Percentiles rank a stretch among this genome's conserved stretches.
These are phyloP conservation scores for Dicentrarchus labrax DNA, from an alignment of 2,113 vertebrate species.

Conservation along the genomic window DNA sequence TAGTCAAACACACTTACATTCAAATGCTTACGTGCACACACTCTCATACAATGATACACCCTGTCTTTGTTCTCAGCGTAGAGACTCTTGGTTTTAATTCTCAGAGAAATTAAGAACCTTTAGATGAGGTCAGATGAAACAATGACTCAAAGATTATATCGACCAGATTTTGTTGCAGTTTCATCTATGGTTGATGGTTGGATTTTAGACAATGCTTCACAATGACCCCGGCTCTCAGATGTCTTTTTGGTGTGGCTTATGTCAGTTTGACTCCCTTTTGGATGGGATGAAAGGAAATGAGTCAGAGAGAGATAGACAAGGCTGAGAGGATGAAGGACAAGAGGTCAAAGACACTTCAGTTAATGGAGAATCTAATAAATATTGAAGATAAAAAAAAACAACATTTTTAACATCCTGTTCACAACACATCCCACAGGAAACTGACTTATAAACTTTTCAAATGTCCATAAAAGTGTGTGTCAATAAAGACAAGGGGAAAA, in stretches of 20 bases:
- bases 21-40: slow-evolving; percentile 14
- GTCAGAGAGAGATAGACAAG: slow-evolving; percentile 14
- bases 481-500: not conserved
- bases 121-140: slow-evolving; percentile 50
- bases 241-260: slow-evolving; percentile 16
- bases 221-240: not conserved
- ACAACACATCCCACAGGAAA: not conserved
- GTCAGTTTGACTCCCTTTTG: slow-evolving; percentile 25
- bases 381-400: not conserved
- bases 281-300: slow-evolving; percentile 42
- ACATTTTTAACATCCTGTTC: not conserved
- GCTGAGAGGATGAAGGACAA: not conserved
- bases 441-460: not conserved
- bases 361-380: not conserved
- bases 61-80: slow-evolving; percentile 23
- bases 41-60: slow-evolving; percentile 1
- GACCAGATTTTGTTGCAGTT: not conserved
- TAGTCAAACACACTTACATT: slow-evolving; percentile 10
- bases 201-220: slow-evolving; percentile 12
- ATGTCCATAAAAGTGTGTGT: not conserved
- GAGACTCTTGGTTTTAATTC: slow-evolving; percentile 22
- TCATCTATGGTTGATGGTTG: slow-evolving; percentile 5
- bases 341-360: not conserved
- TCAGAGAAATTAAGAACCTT: slow-evolving; percentile 17
- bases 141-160: slow-evolving; percentile 18